These are phyloP conservation scores for Pterobdella sp. DNA, from an alignment of 2,888 invertebrate genomes.

Conservation along the genomic window DNA sequence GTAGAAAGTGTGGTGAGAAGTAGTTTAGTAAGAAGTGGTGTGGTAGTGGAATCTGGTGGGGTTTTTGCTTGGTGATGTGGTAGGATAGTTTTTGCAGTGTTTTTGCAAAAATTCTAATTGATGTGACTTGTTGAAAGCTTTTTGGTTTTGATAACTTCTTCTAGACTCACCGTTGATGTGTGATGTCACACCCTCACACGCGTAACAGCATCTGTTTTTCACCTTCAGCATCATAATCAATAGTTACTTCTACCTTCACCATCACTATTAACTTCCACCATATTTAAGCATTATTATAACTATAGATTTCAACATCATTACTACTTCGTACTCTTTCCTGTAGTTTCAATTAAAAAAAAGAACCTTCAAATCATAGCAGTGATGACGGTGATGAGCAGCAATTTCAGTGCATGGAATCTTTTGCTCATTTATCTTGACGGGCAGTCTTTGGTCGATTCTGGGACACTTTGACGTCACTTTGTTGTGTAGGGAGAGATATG, in stretches of 20 bases:
- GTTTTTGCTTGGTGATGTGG: neutral
- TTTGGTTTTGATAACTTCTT: no score
- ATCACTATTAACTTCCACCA: no score
- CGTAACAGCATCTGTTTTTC: no score
- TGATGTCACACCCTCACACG: no score
- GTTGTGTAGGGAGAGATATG: neutral
- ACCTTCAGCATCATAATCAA: no score
- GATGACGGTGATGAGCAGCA: neutral
- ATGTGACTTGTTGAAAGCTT: no score
- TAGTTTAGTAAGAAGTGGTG: neutral
- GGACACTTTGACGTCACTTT: neutral
- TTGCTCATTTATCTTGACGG: neutral
- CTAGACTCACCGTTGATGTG: no score
- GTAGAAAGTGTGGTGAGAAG: neutral
- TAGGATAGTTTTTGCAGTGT: neutral
- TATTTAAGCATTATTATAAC: no score
- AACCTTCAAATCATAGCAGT: slow-evolving; percentile 3
- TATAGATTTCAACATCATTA: no score
- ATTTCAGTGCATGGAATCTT: neutral
- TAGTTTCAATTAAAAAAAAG: no score
- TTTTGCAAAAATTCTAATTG: neutral
- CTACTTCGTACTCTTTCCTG: no score
- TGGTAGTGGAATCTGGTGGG: neutral
- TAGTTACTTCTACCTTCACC: no score
- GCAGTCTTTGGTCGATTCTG: neutral